Evolutionary conservation across 2,797 vertebrate genomes (phyloP).

Genomic region (Spatula versicolor): DNA sequence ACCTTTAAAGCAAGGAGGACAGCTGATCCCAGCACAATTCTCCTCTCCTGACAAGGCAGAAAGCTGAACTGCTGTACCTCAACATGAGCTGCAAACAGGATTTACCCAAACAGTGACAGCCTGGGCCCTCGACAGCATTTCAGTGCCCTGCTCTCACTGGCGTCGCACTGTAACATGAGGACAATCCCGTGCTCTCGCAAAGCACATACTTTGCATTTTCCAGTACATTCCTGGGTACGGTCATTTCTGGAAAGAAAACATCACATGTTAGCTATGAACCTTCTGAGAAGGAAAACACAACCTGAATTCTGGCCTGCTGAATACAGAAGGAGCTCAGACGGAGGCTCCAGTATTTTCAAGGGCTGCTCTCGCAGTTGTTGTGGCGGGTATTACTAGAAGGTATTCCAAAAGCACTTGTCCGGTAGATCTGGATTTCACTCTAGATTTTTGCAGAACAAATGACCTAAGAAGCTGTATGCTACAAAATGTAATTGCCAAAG

Average conservation of each 20-base stretch:
- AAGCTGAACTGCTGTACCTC: not conserved
- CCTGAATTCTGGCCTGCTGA: not conserved
- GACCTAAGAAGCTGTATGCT: not conserved
- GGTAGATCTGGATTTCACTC: not conserved
- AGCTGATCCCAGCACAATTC: not conserved
- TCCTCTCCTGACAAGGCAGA: not conserved
- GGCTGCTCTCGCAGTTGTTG: not conserved
- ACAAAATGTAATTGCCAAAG: not conserved
- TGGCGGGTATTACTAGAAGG: not conserved
- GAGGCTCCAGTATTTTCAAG: not conserved
- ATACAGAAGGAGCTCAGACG: not conserved
- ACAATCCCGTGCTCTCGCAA: not conserved
- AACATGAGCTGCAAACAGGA: not conserved
- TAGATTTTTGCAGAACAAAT: not conserved
- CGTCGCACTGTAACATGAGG: fast-evolving
- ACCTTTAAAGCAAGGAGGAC: not conserved
- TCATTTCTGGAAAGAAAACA: not conserved
- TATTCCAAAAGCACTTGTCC: not conserved
- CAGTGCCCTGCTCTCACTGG: not conserved
- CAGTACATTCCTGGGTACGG: not conserved
- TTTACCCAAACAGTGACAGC: not conserved
- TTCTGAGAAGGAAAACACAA: not conserved
- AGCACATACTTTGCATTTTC: not conserved
- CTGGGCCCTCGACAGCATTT: not conserved
- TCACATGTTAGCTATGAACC: not conserved